Percentiles rank a stretch among this genome's conserved stretches.
phyloP scores from a whole-genome alignment of 2,888 invertebrate genomes.

The Glyphotaelius pellucidus region DNA sequence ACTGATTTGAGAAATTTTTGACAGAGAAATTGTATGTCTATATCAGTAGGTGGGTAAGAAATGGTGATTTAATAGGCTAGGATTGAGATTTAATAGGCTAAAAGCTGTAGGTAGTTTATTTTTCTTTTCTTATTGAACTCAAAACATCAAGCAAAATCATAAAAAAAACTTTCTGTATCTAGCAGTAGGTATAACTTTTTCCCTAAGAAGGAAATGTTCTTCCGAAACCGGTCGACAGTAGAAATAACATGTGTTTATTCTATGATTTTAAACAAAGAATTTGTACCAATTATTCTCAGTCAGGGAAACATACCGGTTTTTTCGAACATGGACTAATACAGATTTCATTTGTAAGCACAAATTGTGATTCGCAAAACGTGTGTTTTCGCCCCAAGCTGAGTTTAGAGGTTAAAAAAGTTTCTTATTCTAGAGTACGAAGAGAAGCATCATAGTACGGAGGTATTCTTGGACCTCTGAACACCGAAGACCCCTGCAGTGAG shows the following conservation, averaged over 20 bases:
- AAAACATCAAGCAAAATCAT: not conserved
- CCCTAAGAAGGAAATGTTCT: not conserved
- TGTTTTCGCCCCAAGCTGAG: not conserved
- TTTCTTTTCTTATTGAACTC: not conserved
- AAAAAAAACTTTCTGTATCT: not conserved
- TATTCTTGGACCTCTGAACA: not conserved
- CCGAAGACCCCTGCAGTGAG: slow-evolving; percentile 35
- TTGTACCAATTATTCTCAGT: not conserved
- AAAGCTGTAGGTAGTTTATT: not conserved
- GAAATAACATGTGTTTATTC: not conserved
- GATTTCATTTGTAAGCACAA: not conserved
- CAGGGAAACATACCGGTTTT: not conserved
- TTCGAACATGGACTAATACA: not conserved
- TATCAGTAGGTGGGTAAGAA: not conserved
- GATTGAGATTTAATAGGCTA: not conserved
- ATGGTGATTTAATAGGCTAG: not conserved
- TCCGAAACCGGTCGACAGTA: not conserved
- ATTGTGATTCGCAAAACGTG: not conserved
- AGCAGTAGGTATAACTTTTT: not conserved
- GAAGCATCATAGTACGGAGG: not conserved
- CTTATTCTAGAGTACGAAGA: not conserved
- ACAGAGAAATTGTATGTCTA: not conserved
- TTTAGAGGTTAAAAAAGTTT: slow-evolving; percentile 15
- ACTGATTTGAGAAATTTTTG: not conserved
- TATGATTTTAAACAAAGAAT: not conserved